Base-by-base conservation (phyloP, 1,140 invertebrate genomes). In the Gonioctena quinquepunctata region DNA sequence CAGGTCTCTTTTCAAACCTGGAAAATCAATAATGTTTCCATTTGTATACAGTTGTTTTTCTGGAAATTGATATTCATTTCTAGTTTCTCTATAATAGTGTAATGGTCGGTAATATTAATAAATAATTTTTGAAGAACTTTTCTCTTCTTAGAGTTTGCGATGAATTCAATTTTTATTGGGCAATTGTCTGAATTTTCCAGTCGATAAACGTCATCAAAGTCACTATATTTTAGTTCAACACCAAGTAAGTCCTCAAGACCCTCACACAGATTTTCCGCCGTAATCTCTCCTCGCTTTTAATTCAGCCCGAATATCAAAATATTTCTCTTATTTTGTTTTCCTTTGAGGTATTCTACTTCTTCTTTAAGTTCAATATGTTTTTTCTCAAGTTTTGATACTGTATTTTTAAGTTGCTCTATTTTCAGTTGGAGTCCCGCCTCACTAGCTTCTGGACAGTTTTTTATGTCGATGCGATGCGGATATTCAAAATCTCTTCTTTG, bases 111-210 rank as follows among this genome's bases (percentile, higher is more conserved):
- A 4, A 4, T 28, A 28, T 28, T 28, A 28, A 28, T 28, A 28
- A 28, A 28, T 28, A 57, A 57, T 57, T 57, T 22, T 21, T 57
- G 7, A 57, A 25, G n/a, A 22, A 57, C 23, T 57, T 57, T 19
- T 25, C 19, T 57, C 19, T 57, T 57, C 54, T 57, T 57, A 3
- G 11, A 25, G 23, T 57, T 22, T 57, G 54, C 7, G 23, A 4
- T 25, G 18, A 57, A 25, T 57, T 57, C 54, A 19, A 57, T 25
- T 57, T 57, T 57, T 21, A 57, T 57, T 4, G 54, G 54, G 23
- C 23, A 22, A 13, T 57, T 25, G 19, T 16, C 22, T 22, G 54
- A 57, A 19, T 57, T 57, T 57, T 19, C 54, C 22, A 57, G 23
- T 16, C 3, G 54, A 19, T 57, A 57, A n/a, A 21, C 3, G 19